Conservation (phyloP, 1,140 invertebrate species). For the Drosophila subobscura region DNA sequence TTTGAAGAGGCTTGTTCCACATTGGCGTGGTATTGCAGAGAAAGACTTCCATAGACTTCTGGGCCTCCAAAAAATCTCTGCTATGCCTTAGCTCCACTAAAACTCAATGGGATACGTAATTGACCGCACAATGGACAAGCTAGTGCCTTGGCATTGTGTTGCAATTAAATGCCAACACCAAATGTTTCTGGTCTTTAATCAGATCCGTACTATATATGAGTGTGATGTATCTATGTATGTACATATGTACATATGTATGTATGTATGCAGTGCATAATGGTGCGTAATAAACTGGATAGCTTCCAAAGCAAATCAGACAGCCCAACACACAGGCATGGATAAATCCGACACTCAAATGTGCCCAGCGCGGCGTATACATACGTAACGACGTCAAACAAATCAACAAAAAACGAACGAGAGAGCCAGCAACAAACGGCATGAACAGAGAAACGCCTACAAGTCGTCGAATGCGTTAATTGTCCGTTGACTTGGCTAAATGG, state of each 20-base stretch:
- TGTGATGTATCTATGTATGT: constrained; percentile 19
- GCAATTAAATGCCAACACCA: constrained; percentile 42
- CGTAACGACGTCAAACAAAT: constrained; percentile 66
- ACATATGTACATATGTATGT: constrained; percentile 39
- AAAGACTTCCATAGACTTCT: too few relatives aligned
- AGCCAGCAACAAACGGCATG: constrained; percentile 44
- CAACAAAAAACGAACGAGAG: constrained; percentile 12
- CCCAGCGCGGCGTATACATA: constrained; percentile 72
- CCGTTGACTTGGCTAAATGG: constrained; percentile 75
- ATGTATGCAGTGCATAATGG: constrained; percentile 61
- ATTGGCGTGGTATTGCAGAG: too few relatives aligned
- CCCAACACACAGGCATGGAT: constrained; percentile 44
- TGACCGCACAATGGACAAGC: constrained; percentile 59
- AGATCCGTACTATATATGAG: background rate
- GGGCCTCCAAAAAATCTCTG: background rate
- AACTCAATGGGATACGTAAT: constrained; percentile 65
- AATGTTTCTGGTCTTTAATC: constrained; percentile 20
- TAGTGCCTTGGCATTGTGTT: constrained; percentile 71
- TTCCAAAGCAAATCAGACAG: constrained; percentile 57
- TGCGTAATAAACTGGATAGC: constrained; percentile 67
- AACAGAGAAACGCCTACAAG: constrained; percentile 46
- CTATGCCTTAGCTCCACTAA: constrained; percentile 1
- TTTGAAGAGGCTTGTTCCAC: too few relatives aligned
- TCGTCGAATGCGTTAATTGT: constrained; percentile 75
- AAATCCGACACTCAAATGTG: constrained; percentile 42